phyloP scores from a whole-genome alignment of 37 sponge, comb jelly and placozoan species.

The Tethya wilhelma region DNA sequence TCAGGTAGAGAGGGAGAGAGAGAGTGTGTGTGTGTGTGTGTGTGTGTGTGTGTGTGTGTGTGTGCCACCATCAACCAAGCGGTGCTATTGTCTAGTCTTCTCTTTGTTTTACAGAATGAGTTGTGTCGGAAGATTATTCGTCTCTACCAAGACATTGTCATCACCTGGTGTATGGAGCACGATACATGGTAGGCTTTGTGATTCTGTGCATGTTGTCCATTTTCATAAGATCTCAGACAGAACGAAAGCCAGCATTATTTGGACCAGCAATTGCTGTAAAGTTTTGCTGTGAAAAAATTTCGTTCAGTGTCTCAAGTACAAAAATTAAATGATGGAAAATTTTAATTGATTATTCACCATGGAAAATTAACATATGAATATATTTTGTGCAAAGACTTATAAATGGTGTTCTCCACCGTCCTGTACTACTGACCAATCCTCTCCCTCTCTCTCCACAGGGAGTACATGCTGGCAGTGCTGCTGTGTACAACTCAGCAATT shows the following conservation, averaged over 20 bases:
- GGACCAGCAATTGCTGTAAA: too few species aligned
- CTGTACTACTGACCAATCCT: too few species aligned
- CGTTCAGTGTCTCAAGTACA: background rate
- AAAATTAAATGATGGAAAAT: background rate
- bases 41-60: background rate
- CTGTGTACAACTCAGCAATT: slow-evolving; percentile 63
- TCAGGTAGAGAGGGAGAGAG: too few species aligned
- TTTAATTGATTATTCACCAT: background rate
- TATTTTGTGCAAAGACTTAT: too few species aligned
- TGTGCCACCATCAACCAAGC: background rate
- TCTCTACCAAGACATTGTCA: slow-evolving; percentile 70
- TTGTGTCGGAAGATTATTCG: slow-evolving; percentile 58
- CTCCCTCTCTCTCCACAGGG: slow-evolving; percentile 45
- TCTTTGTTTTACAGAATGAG: slow-evolving; percentile 36
- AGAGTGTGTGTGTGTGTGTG: too few species aligned
- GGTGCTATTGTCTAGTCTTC: background rate
- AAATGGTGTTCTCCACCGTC: too few species aligned
- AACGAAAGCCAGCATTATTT: too few species aligned
- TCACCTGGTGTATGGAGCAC: slow-evolving; percentile 49
- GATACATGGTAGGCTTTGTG: slow-evolving; percentile 59
- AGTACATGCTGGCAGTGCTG: slow-evolving; percentile 69
- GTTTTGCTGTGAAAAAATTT: background rate
- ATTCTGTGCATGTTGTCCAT: too few species aligned
- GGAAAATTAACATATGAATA: too few species aligned
- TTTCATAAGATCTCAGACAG: too few species aligned